Conservation (phyloP, 2,888 invertebrate species). For the Drosophila atroscutellata region DNA sequence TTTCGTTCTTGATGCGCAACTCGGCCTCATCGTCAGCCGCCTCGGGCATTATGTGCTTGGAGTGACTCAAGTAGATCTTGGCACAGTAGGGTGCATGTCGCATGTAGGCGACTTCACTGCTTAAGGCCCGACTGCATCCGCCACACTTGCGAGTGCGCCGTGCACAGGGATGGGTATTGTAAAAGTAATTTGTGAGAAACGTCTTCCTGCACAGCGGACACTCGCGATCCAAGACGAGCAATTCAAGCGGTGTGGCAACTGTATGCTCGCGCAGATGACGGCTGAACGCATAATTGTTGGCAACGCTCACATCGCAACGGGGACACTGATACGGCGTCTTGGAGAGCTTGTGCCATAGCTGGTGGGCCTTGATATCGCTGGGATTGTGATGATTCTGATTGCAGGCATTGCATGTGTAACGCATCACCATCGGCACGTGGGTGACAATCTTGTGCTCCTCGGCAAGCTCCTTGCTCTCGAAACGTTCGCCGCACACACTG, state of each 20-base stretch:
- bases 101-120: slow-evolving; percentile 75
- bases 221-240: slow-evolving; percentile 79
- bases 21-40: slow-evolving; percentile 65
- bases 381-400: slow-evolving; percentile 84
- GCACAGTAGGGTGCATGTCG: slow-evolving; percentile 80
- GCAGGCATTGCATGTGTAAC: slow-evolving; percentile 86
- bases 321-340: slow-evolving; percentile 85
- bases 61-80: slow-evolving; percentile 75
- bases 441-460: slow-evolving; percentile 72
- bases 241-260: slow-evolving; percentile 55
- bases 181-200: slow-evolving; percentile 83
- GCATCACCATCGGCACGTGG: slow-evolving; percentile 80
- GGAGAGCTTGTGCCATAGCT: slow-evolving; percentile 84
- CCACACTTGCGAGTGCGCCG: slow-evolving; percentile 80
- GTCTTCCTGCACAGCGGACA: slow-evolving; percentile 82
- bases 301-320: slow-evolving; percentile 82
- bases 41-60: slow-evolving; percentile 76
- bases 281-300: slow-evolving; percentile 75
- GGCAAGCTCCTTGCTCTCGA: slow-evolving; percentile 70
- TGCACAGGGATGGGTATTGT: slow-evolving; percentile 84
- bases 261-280: slow-evolving; percentile 82
- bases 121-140: slow-evolving; percentile 78
- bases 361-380: slow-evolving; percentile 85
- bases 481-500: slow-evolving; percentile 77
- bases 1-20: slow-evolving; percentile 80